Percentiles rank a stretch among this genome's conserved stretches.
Conservation (phyloP, 2,797 vertebrate genomes). For the Acanthornis magna region DNA sequence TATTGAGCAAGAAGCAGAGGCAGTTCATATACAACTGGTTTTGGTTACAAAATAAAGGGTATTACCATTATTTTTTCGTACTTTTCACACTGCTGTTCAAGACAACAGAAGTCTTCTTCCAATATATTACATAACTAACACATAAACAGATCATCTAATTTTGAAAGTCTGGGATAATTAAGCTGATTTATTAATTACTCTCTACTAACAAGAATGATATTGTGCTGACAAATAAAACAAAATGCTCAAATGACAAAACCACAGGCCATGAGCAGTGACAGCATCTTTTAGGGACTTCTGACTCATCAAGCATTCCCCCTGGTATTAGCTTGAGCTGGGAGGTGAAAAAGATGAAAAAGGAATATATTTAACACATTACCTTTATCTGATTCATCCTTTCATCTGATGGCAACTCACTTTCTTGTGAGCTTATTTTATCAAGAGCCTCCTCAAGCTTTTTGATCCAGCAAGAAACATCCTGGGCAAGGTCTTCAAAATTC, state of each 20-base stretch:
- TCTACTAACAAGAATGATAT: neutral
- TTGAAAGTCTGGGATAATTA: neutral
- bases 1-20: slow-evolving; percentile 7
- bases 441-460: slow-evolving; percentile 74
- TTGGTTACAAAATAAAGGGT: neutral
- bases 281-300: neutral
- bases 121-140: neutral
- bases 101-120: neutral
- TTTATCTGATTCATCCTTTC: slow-evolving; percentile 77
- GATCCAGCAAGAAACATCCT: slow-evolving; percentile 74
- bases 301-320: neutral
- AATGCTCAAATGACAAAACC: neutral
- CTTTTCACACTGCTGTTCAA: neutral
- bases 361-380: slow-evolving; percentile 70
- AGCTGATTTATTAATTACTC: neutral
- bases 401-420: slow-evolving; percentile 72
- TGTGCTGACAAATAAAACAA: neutral
- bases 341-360: neutral
- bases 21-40: neutral
- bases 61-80: neutral
- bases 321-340: neutral
- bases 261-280: neutral
- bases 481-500: slow-evolving; percentile 72
- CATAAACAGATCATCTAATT: neutral
- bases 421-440: slow-evolving; percentile 59